These are phyloP conservation scores for Zootermopsis nevadensis DNA, from an alignment of 2,888 invertebrate genomes.

Conservation along the genomic window DNA sequence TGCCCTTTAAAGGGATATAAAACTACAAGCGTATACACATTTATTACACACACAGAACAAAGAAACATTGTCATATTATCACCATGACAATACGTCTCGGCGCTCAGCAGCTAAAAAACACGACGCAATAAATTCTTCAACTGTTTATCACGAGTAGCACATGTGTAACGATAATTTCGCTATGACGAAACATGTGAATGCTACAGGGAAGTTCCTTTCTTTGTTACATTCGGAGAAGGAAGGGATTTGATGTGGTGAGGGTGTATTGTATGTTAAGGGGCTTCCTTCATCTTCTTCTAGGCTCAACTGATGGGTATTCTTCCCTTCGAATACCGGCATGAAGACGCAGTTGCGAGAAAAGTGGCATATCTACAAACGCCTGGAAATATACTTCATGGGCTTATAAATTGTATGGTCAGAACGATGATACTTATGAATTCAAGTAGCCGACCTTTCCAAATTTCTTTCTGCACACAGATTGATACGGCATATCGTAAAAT, in stretches of 20 bases:
- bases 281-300: conserved; percentile 35
- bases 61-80: neutral
- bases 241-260: neutral
- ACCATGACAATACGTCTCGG: neutral
- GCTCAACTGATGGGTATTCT: neutral
- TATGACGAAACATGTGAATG: conserved; percentile 24
- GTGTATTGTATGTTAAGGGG: conserved; percentile 35
- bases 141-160: conserved; percentile 22
- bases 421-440: no score
- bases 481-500: no score
- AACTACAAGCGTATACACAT: neutral
- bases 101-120: neutral
- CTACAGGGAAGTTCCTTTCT: neutral
- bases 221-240: neutral
- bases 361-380: neutral
- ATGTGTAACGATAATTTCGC: conserved; percentile 29
- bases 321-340: neutral
- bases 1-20: neutral
- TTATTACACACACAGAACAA: neutral
- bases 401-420: no score
- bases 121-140: conserved; percentile 2
- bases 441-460: no score
- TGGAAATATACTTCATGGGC: no score
- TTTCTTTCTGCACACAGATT: no score
- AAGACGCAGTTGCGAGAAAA: neutral